These are phyloP conservation scores for Boulengeromyrus knoepffleri DNA, from an alignment of 2,113 vertebrate species.

Conservation along the genomic window DNA sequence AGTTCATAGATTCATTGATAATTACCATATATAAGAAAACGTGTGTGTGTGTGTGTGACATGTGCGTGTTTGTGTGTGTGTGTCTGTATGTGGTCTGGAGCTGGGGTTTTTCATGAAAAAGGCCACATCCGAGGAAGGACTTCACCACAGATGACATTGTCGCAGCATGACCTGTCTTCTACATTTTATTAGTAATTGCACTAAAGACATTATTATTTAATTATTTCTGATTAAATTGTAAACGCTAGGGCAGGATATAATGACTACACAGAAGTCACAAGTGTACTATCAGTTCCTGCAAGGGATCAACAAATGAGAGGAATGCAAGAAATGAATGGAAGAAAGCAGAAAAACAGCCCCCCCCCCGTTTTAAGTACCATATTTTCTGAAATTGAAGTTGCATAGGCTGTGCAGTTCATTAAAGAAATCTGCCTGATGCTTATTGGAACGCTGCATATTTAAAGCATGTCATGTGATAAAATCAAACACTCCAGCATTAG, in stretches of 20 bases:
- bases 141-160: background rate
- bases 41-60: constrained; percentile 8
- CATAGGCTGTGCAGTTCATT: constrained; percentile 9
- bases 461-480: constrained; percentile 60
- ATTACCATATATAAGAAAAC: constrained; percentile 18
- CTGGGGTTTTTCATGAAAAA: background rate
- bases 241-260: background rate
- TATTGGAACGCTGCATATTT: constrained; percentile 46
- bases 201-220: background rate
- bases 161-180: background rate
- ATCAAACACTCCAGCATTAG: constrained; percentile 60
- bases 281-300: background rate
- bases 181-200: background rate
- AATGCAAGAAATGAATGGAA: background rate
- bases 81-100: constrained; percentile 10
- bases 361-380: background rate
- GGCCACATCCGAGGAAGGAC: background rate
- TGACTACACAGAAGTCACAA: background rate
- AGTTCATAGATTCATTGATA: constrained; percentile 13
- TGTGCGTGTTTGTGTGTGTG: background rate
- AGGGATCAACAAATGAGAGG: background rate
- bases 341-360: background rate
- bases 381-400: background rate
- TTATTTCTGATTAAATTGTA: background rate
- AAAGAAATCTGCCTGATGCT: background rate